Evolutionary conservation across 1,140 invertebrate species (phyloP).

Genomic region (Apis laboriosa): DNA sequence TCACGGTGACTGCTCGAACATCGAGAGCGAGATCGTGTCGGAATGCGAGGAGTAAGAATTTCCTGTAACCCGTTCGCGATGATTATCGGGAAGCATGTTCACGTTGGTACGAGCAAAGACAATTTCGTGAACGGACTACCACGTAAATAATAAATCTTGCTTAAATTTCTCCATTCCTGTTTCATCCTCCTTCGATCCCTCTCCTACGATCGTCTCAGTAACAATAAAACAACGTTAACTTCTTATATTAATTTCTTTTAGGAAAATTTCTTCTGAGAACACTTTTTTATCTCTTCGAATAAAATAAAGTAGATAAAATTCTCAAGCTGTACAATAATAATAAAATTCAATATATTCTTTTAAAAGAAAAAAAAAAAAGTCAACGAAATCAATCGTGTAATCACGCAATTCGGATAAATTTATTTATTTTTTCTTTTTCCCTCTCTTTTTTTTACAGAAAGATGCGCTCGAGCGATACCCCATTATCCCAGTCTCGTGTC

Average conservation of each 20-base stretch:
- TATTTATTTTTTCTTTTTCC: neutral
- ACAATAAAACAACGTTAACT: neutral
- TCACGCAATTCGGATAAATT: too few relatives aligned
- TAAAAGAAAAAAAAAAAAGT: too few relatives aligned
- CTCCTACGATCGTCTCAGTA: neutral
- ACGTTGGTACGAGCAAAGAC: neutral
- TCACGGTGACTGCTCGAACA: constrained; percentile 14
- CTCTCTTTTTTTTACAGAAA: neutral
- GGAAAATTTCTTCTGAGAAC: too few relatives aligned
- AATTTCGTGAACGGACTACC: constrained; percentile 15
- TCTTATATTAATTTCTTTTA: too few relatives aligned
- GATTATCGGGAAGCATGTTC: constrained; percentile 31
- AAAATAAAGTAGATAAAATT: too few relatives aligned
- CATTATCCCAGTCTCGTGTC: neutral
- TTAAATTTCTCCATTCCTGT: neutral
- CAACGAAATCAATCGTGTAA: too few relatives aligned
- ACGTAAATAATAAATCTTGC: neutral
- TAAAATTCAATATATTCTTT: neutral
- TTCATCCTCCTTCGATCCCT: neutral
- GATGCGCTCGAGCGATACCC: neutral
- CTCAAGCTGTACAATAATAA: neutral
- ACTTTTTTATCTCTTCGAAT: too few relatives aligned
- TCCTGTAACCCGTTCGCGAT: constrained; percentile 25
- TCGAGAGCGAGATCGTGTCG: constrained; percentile 32
- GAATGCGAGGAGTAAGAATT: constrained; percentile 26